These are phyloP conservation scores for Cyrtodaria siliqua DNA, from an alignment of 2,888 invertebrate species.

Conservation along the genomic window DNA sequence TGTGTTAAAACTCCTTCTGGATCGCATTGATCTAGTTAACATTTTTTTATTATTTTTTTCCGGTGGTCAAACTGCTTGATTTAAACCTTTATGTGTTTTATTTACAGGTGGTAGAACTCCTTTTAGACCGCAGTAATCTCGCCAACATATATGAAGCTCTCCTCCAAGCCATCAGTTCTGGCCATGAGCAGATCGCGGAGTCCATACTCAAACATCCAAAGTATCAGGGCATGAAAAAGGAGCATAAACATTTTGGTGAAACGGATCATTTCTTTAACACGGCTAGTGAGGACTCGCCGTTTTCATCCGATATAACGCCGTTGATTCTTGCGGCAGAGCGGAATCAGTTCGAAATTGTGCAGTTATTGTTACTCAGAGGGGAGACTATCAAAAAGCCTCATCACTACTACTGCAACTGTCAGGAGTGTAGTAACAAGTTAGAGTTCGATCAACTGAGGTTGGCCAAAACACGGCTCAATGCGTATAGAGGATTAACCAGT, in stretches of 20 bases:
- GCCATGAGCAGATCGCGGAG: constrained; percentile 83
- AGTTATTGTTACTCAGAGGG: constrained; percentile 78
- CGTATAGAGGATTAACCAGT: constrained; percentile 81
- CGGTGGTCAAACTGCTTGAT: too few species aligned
- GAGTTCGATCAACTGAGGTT: constrained; percentile 80
- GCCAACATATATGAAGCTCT: constrained; percentile 81
- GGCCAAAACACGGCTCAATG: constrained; percentile 81
- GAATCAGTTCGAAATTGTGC: constrained; percentile 82
- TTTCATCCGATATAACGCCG: constrained; percentile 82
- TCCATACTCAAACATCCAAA: constrained; percentile 83
- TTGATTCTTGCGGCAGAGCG: constrained; percentile 80
- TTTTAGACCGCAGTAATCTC: constrained; percentile 78
- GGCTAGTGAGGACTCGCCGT: constrained; percentile 79
- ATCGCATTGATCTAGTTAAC: too few species aligned
- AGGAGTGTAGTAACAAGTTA: constrained; percentile 79
- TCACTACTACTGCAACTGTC: constrained; percentile 83
- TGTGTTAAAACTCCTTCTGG: too few species aligned
- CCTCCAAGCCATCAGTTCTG: constrained; percentile 81
- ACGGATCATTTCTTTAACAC: constrained; percentile 78
- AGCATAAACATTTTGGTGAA: constrained; percentile 76
- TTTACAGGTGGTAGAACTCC: constrained; percentile 77
- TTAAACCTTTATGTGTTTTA: too few species aligned
- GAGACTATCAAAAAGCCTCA: constrained; percentile 83
- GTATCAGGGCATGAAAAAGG: constrained; percentile 77
- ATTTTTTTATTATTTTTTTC: too few species aligned